Conservation (phyloP, 2,113 vertebrate genomes). For the Colossoma macropomum region DNA sequence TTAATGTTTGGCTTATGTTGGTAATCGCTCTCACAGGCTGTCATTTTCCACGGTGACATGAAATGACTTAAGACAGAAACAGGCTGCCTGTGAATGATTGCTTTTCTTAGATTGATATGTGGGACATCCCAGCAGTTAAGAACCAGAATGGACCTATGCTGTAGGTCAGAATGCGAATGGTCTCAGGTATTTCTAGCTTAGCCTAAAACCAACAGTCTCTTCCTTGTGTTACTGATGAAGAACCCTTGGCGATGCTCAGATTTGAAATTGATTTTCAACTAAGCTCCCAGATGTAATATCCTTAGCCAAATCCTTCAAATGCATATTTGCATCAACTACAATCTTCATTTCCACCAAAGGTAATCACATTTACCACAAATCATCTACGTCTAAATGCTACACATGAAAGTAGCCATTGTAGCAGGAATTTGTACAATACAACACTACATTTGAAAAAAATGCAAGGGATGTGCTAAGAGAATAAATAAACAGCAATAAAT, state of each 20-base stretch:
- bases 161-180: slow-evolving; percentile 24
- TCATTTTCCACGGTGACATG: slow-evolving; percentile 49
- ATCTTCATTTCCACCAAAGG: slow-evolving; percentile 81
- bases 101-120: slow-evolving; percentile 64
- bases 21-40: slow-evolving; percentile 36
- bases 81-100: background rate
- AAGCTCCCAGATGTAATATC: slow-evolving; percentile 57
- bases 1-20: slow-evolving; percentile 34
- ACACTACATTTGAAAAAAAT: slow-evolving; percentile 48
- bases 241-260: slow-evolving; percentile 72
- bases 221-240: slow-evolving; percentile 49
- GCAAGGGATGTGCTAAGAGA: slow-evolving; percentile 70
- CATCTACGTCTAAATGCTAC: slow-evolving; percentile 25
- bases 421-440: slow-evolving; percentile 47
- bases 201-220: slow-evolving; percentile 31
- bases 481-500: slow-evolving; percentile 77
- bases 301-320: slow-evolving; percentile 58
- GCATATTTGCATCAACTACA: slow-evolving; percentile 66
- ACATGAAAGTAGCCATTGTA: slow-evolving; percentile 41
- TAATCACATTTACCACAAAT: slow-evolving; percentile 37
- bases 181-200: slow-evolving; percentile 31
- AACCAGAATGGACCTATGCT: background rate
- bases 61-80: slow-evolving; percentile 29
- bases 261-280: slow-evolving; percentile 63
- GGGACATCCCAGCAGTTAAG: slow-evolving; percentile 44